Evolutionary conservation across 2,113 vertebrate species (phyloP), one percentile per base, ranked within the genome.

Genomic region (Talpa occidentalis): DNA sequence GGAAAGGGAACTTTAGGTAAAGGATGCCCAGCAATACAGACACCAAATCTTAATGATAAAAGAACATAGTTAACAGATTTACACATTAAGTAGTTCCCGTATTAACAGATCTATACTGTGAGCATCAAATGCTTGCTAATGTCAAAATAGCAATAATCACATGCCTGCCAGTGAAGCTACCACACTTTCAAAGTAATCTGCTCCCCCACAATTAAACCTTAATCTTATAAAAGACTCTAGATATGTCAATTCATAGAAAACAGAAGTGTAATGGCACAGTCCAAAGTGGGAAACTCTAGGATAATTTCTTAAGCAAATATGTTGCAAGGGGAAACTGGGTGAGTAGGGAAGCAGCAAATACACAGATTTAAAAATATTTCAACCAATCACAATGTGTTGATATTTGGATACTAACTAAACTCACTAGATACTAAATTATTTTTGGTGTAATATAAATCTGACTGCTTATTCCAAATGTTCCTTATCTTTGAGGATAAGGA

Each of bases 261-360:
- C 0, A 90, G 24, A 91, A 19, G 4, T 74, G 5, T 19, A 95
- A 82, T 42, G 10, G 67, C n/a, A 94, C 59, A 82, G 85, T 78
- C 2, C 22, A 92, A 81, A 93, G 69, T 59, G 24, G 32, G 2
- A 95, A 89, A 73, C 21, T 52, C 5, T 5, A 44, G 67, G 44
- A 59, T 32, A 92, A 54, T 70, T 89, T 92, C 52, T 81, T 81
- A 28, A 95, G 85, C 6, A 72, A 90, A 83, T 44, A 67, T 82
- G 90, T 4, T 78, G 1, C 49, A 92, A 91, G 16, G 28, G 26
- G 67, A 78, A 83, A 56, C 15, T 16, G 35, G 6, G 6, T 6
- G 42, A 64, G 14, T 73, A 35, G 35, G 11, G 32, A 12, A 54
- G 19, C 10, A n/a, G 47, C 30, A 73, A 22, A 35, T 2, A 10